Percentiles rank a stretch among this genome's conserved stretches.
Evolutionary conservation across 2,113 vertebrate genomes (phyloP).

Genomic region (Pteropus alecto): DNA sequence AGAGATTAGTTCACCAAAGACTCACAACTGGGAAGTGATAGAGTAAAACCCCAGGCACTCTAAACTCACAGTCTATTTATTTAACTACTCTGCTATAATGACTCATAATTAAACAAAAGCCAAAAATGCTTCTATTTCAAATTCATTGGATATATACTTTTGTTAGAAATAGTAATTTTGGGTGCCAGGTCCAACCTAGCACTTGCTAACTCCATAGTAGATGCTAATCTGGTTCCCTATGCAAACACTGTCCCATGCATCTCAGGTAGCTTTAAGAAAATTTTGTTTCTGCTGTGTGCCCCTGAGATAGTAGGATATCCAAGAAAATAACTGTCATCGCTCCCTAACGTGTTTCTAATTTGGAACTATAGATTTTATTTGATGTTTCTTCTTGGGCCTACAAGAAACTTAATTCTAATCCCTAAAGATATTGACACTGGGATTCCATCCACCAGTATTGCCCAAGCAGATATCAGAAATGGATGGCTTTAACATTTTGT

Average conservation of each 20-base stretch:
- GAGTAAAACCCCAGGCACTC: not conserved
- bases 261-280: not conserved
- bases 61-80: not conserved
- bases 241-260: not conserved
- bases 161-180: not conserved
- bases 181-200: not conserved
- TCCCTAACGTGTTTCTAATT: not conserved
- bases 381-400: not conserved
- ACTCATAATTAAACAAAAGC: not conserved
- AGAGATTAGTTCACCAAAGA: not conserved
- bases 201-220: not conserved
- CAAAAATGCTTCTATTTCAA: not conserved
- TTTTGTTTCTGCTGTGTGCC: not conserved
- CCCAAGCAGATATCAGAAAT: not conserved
- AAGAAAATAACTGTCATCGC: not conserved
- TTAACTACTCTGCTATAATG: not conserved
- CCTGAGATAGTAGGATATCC: not conserved
- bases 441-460: not conserved
- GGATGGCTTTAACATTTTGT: not conserved
- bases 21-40: not conserved
- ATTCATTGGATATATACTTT: not conserved
- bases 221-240: not conserved
- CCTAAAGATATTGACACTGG: not conserved
- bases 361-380: slow-evolving; percentile 10
- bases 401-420: not conserved